A percentile compares a stretch with the other conserved stretches of the same genome.
phyloP scores from a whole-genome alignment of 2,888 invertebrate species.

The Papilio gigon region DNA sequence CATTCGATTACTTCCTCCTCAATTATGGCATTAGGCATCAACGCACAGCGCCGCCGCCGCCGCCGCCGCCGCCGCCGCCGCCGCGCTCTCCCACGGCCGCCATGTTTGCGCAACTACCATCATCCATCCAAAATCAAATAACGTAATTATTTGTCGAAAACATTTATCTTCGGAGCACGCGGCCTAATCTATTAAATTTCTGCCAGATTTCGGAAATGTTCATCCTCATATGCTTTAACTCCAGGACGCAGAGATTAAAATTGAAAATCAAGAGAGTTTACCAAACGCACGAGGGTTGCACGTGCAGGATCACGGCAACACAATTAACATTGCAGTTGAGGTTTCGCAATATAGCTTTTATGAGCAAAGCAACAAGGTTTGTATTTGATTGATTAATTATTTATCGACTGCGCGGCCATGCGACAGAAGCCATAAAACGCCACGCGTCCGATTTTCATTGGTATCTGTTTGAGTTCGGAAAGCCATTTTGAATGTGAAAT shows the following conservation, averaged over 20 bases:
- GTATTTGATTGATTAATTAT: conserved; percentile 31
- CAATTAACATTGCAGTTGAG: neutral
- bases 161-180: conserved; percentile 77
- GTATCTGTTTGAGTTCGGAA: conserved; percentile 80
- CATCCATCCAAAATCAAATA: conserved; percentile 80
- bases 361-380: conserved; percentile 4
- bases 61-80: too few species aligned
- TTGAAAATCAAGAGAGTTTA: conserved; percentile 11
- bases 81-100: conserved; percentile 52
- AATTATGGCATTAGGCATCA: conserved; percentile 51
- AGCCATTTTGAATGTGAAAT: conserved; percentile 69
- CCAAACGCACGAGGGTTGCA: conserved; percentile 26
- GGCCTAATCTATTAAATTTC: conserved; percentile 36
- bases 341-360: conserved; percentile 33
- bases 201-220: neutral
- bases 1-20: conserved; percentile 39
- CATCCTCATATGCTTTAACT: neutral
- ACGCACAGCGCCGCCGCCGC: conserved; percentile 30
- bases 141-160: conserved; percentile 80
- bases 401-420: conserved; percentile 32
- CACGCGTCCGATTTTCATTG: conserved; percentile 78
- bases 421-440: conserved; percentile 55
- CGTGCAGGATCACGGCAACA: conserved; percentile 29
- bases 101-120: conserved; percentile 74
- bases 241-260: neutral